Evolutionary conservation across 1,140 invertebrate genomes (phyloP).

Genomic region (Lepidurus packardi): DNA sequence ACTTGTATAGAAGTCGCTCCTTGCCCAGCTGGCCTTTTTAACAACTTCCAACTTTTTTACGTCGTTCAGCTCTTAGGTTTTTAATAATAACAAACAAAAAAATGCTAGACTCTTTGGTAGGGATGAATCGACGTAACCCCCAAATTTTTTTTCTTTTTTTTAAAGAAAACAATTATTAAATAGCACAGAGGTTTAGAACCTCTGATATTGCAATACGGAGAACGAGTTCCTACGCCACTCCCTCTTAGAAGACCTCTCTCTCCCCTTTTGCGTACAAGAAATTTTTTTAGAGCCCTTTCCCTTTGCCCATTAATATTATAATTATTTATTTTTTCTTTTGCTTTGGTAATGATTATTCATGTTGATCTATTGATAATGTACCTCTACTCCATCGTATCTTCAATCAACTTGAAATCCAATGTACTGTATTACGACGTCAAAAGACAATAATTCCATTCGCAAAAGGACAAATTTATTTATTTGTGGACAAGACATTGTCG

Average conservation of each 20-base stretch:
- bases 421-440: background rate
- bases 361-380: conserved; percentile 12
- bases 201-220: conserved; percentile 3
- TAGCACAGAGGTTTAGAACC: background rate
- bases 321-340: background rate
- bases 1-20: conserved; percentile 8
- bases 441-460: conserved; percentile 18
- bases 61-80: conserved; percentile 6
- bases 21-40: conserved; percentile 12
- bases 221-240: conserved; percentile 1
- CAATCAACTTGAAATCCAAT: conserved; percentile 19
- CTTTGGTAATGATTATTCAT: conserved; percentile 15
- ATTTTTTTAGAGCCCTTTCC: background rate
- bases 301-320: background rate
- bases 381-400: conserved; percentile 14
- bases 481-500: background rate
- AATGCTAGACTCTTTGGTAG: background rate
- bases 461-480: background rate
- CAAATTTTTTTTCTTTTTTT: background rate
- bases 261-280: background rate
- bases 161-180: background rate
- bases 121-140: background rate
- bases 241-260: conserved; percentile 1
- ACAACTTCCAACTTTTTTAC: conserved; percentile 22
- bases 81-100: background rate